phyloP scores from a whole-genome alignment of 2,797 vertebrate species.

The Parauchenoglanis ngamensis region DNA sequence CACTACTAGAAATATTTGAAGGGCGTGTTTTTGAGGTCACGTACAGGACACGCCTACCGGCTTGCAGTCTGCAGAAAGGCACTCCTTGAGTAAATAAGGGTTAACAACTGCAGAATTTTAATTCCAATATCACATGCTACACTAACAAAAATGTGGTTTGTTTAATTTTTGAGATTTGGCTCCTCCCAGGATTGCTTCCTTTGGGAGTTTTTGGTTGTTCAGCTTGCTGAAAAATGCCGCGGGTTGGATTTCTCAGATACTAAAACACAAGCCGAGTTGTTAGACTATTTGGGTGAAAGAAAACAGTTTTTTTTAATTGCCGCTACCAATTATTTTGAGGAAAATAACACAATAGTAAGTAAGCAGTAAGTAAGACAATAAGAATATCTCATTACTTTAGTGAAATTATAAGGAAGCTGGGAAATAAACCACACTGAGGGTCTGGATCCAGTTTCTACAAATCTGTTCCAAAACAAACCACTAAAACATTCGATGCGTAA shows the following conservation, averaged over 20 bases:
- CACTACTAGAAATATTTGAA: neutral
- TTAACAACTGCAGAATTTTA: neutral
- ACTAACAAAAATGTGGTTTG: neutral
- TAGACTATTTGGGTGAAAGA: neutral
- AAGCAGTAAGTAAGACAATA: neutral
- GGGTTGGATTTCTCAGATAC: neutral
- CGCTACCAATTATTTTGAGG: neutral
- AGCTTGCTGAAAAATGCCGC: neutral
- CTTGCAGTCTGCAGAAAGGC: neutral
- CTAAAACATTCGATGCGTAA: neutral
- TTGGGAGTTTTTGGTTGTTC: neutral
- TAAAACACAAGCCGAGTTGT: neutral
- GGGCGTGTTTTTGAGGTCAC: constrained; percentile 6
- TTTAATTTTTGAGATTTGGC: neutral
- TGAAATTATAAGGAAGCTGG: neutral
- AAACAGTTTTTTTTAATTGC: neutral
- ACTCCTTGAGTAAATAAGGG: neutral
- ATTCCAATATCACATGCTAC: neutral
- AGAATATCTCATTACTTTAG: neutral
- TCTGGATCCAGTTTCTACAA: neutral
- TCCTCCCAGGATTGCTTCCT: neutral
- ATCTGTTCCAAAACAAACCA: neutral
- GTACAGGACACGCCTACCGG: neutral
- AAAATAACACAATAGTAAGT: neutral
- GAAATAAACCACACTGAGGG: neutral